phyloP scores from a whole-genome alignment of 2,113 vertebrate species.

The Heterochromis multidens region DNA sequence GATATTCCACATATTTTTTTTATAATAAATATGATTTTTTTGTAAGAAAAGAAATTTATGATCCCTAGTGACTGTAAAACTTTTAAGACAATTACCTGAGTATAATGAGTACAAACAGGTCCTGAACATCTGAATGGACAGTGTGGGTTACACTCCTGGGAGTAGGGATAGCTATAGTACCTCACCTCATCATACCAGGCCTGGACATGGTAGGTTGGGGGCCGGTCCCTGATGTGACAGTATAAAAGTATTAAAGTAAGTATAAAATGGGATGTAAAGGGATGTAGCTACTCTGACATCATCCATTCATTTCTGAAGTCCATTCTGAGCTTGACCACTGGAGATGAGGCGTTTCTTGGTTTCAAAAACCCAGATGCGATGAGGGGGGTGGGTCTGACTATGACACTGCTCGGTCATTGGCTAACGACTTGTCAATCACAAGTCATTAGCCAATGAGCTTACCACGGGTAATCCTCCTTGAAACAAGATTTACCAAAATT shows the following conservation, averaged over 20 bases:
- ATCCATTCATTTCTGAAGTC: not conserved
- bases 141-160: slow-evolving; percentile 93
- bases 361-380: not conserved
- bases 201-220: slow-evolving; percentile 95
- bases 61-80: not conserved
- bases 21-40: not conserved
- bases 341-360: not conserved
- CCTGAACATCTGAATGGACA: slow-evolving; percentile 95
- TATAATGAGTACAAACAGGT: slow-evolving; percentile 98
- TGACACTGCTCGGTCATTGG: not conserved
- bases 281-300: rapidly evolving
- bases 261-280: too few species aligned
- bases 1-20: not conserved
- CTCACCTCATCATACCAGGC: slow-evolving; percentile 98
- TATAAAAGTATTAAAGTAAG: not conserved
- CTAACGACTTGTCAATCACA: not conserved
- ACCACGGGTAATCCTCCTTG: not conserved
- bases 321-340: rapidly evolving
- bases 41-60: not conserved
- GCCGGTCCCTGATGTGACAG: slow-evolving; percentile 82
- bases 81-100: slow-evolving; percentile 80
- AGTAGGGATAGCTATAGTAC: slow-evolving; percentile 89
- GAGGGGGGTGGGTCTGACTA: not conserved
- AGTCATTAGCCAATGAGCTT: not conserved
- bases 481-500: not conserved